Evolutionary conservation across 2,797 vertebrate genomes (phyloP).

Genomic region (Catharus ustulatus): DNA sequence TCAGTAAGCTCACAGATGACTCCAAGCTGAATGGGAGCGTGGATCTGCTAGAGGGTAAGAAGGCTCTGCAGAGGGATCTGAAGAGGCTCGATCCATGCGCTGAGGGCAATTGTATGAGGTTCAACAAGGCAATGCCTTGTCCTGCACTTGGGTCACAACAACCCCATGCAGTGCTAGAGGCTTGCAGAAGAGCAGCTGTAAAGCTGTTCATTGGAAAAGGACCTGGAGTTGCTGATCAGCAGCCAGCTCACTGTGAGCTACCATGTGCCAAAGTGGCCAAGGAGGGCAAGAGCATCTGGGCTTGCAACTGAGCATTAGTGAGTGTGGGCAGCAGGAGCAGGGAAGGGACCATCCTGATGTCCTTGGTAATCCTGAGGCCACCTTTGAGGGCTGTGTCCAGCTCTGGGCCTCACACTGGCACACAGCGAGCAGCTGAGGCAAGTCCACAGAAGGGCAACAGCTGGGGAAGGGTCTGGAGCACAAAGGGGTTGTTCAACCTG

Average conservation of each 20-base stretch:
- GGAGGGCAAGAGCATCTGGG: fast-evolving
- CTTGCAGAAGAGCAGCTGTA: not conserved
- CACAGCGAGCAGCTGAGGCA: not conserved
- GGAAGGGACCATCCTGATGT: not conserved
- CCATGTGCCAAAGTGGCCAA: not conserved
- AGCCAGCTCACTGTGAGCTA: not conserved
- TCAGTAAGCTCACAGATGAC: not conserved
- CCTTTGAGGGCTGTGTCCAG: fast-evolving
- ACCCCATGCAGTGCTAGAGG: not conserved
- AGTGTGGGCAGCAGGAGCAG: not conserved
- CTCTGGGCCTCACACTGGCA: not conserved
- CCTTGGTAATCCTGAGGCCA: not conserved
- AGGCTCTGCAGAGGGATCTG: not conserved
- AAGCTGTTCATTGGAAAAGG: not conserved
- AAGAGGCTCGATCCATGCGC: not conserved
- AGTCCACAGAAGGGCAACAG: not conserved
- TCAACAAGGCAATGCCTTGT: not conserved
- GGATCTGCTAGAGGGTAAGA: not conserved
- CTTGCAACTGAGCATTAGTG: not conserved
- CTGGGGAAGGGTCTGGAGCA: not conserved
- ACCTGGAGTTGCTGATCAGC: not conserved
- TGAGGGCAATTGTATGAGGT: not conserved
- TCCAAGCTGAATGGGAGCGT: fast-evolving
- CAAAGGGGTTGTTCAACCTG: not conserved
- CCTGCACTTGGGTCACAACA: not conserved